Evolutionary conservation across 2,797 vertebrate genomes (phyloP), one percentile per base, ranked within the genome.

Genomic region (Falco berigora): DNA sequence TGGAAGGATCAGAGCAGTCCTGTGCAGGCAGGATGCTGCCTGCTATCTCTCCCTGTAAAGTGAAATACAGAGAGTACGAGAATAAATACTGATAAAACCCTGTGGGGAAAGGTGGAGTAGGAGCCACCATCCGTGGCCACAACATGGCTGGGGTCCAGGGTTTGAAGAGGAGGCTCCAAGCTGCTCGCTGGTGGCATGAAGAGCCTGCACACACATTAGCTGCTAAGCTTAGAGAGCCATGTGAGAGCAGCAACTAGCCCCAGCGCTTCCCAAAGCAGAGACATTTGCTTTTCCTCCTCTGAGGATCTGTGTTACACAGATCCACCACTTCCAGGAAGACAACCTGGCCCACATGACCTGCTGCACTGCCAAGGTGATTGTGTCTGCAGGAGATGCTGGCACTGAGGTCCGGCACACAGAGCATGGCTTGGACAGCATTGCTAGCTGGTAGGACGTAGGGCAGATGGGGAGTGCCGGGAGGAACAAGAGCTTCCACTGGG

Each of bases 391-490:
- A n/a, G 1, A 25, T 3, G 5, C 73, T 74, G 82, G 82, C 59
- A 7, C 55, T 3, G n/a, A 40, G 53, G 34, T 32, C 30, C 8
- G 2, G 74, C 75, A 71, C 0, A 0, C 58, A 59, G 61, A 75
- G 83, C 80, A 36, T 1, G 3, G 68, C 72, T 69, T 12, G 7
- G 78, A 67, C 86, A 77, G 80, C 79, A 12, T n/a, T 2, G 0
- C 5, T 8, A 30, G 6, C 6, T 1, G 0, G 58, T 63, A 64
- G 47, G 73, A 69, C 71, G 19, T 4, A 9, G 64, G 50, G 55
- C 47, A 78, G 56, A 34, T 75, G 74, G 38, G 66, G 63, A 81
- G 61, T 4, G 1, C 64, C 19, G 19, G 53, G 27, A 64, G 36
- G 71, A 93, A 9, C 23, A 55, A 55, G 44, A 68, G 49, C 66